Evolutionary conservation across 2,113 vertebrate genomes (phyloP), one percentile per base, ranked within the genome.

Genomic region (Coptodon bakossiorum): DNA sequence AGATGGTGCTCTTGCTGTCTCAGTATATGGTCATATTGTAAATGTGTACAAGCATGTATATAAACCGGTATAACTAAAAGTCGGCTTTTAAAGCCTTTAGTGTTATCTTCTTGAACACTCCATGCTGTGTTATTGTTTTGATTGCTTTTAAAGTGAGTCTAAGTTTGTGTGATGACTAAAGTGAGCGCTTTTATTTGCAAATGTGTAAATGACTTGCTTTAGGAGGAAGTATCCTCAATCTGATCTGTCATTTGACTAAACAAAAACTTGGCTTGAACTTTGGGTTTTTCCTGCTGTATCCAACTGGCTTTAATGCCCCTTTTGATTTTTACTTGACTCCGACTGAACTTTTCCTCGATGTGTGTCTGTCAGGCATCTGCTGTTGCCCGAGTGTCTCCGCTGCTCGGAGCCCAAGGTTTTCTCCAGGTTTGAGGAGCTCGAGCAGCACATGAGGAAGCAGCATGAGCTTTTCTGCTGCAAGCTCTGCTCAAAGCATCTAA

Each of bases 401-500:
- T 99, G 99, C 91, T 94, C 96, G 0, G 97, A 98, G 7, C 91
- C 95, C 16, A 97, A 97, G 22, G 95, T 98, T 0, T 99, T 99
- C 87, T 96, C 95, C 84, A 97, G 96, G 91, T 97, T 98, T 82
- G 97, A 97, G 76, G 98, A 99, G 85, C 95, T 99, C 90, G 98
- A 99, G n/a, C 97, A 99, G 68, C 99, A 99, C 92, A 99, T 99
- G 98, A 97, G 98, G 91, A 98, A 97, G 93, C 97, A 98, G 87
- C 99, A 99, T 0, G 98, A 99, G 79, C 97, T 99, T 50, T 99
- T 99, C 95, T 98, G 97, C 91, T 99, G 99, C 90, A 99, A 98
- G 63, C 97, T 99, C 57, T 99, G 99, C 88, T 95, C 97, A 40
- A 98, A 98, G 83, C 98, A 99, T 92, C 95, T 99, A 4, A 98